These are phyloP conservation scores for Etheostoma nigrum DNA, from an alignment of 2,797 vertebrate species.

Conservation along the genomic window DNA sequence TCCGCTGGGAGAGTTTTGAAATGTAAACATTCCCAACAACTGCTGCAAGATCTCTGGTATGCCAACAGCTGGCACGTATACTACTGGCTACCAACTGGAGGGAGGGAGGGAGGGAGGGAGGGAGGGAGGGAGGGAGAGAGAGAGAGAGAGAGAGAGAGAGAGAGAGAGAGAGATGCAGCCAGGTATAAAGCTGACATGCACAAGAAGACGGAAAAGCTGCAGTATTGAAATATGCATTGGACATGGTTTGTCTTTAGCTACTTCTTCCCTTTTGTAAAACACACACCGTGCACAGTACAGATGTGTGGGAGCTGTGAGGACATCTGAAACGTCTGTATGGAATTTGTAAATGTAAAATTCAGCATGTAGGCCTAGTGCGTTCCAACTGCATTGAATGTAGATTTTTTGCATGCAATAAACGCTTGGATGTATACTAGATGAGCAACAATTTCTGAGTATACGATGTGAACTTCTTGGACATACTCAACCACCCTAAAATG, in stretches of 20 bases:
- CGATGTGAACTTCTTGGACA: too few relatives aligned
- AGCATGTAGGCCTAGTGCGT: neutral
- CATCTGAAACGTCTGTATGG: constrained; percentile 31
- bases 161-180: constrained; percentile 18
- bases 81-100: neutral
- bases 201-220: constrained; percentile 1
- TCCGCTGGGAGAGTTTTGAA: constrained; percentile 48
- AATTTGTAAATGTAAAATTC: constrained; percentile 4
- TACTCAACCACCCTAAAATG: too few relatives aligned
- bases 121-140: neutral
- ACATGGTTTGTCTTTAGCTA: constrained; percentile 18
- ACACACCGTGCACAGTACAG: constrained; percentile 33
- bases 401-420: neutral
- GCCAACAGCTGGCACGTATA: constrained; percentile 49
- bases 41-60: constrained; percentile 45
- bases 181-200: constrained; percentile 23
- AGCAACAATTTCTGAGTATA: too few relatives aligned
- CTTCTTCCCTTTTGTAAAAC: constrained; percentile 39
- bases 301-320: constrained; percentile 18
- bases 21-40: constrained; percentile 64
- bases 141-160: neutral
- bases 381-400: neutral
- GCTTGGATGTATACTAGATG: neutral
- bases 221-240: constrained; percentile 27
- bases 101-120: neutral